phyloP scores from a whole-genome alignment of 2,113 vertebrate genomes.

The Oreochromis aureus region DNA sequence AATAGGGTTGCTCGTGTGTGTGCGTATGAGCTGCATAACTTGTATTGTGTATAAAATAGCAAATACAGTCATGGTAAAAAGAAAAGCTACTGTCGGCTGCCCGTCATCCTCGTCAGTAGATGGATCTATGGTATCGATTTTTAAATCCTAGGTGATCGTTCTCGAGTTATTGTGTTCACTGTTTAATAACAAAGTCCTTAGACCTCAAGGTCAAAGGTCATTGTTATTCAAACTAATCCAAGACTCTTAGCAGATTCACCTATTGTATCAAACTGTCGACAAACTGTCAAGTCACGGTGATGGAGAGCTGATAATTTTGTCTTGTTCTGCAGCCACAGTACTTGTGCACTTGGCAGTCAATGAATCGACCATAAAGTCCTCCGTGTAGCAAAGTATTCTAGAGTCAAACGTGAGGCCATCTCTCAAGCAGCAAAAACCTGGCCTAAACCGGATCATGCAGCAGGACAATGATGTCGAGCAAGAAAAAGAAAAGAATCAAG shows the following conservation, averaged over 20 bases:
- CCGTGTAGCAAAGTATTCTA: background rate
- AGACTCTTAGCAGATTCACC: background rate
- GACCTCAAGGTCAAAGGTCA: background rate
- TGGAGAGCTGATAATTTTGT: background rate
- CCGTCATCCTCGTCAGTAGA: too few species aligned
- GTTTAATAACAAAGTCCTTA: background rate
- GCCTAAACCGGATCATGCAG: background rate
- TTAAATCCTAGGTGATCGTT: background rate
- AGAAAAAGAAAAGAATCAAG: background rate
- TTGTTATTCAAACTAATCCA: background rate
- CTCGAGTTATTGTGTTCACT: background rate
- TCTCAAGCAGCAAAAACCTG: background rate
- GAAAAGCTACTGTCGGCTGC: too few species aligned
- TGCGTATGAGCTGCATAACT: background rate
- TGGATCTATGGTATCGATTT: background rate
- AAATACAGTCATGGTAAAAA: background rate
- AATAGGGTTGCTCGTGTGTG: background rate
- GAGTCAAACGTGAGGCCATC: background rate
- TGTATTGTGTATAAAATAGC: conserved; percentile 12
- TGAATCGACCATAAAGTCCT: background rate
- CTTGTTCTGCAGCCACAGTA: background rate
- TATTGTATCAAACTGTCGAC: background rate
- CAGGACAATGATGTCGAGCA: background rate
- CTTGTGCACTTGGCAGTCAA: background rate
- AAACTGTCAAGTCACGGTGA: background rate